phyloP scores from a whole-genome alignment of 2,113 vertebrate genomes.

The Pelvicachromis taeniatus region DNA sequence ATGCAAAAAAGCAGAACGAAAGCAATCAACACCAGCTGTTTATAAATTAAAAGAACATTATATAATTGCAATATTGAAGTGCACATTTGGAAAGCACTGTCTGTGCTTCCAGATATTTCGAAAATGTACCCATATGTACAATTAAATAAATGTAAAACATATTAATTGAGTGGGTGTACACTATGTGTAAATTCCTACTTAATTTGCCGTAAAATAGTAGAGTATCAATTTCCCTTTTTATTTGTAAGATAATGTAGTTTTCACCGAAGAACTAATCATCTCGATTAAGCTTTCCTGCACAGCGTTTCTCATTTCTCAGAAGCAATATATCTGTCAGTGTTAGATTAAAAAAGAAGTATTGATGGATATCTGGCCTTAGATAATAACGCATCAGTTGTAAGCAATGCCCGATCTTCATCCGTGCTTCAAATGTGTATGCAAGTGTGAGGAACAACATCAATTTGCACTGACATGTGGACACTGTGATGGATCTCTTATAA shows the following conservation, averaged over 20 bases:
- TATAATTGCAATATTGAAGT: neutral
- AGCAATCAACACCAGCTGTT: neutral
- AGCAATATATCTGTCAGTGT: slow-evolving; percentile 24
- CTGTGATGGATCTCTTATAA: slow-evolving; percentile 41
- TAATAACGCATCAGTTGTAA: slow-evolving; percentile 9
- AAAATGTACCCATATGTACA: neutral
- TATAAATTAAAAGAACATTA: neutral
- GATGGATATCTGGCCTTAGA: slow-evolving; percentile 42
- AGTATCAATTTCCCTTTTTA: slow-evolving; percentile 35
- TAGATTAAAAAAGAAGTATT: slow-evolving; percentile 20
- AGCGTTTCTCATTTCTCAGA: slow-evolving; percentile 27
- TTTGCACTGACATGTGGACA: neutral
- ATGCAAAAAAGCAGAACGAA: neutral
- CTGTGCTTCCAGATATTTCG: neutral
- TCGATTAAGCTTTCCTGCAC: slow-evolving; percentile 12
- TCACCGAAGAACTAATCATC: slow-evolving; percentile 29
- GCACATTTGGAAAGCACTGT: neutral
- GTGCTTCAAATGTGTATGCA: slow-evolving; percentile 10
- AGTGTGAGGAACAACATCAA: neutral
- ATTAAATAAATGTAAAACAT: neutral
- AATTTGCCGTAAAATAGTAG: neutral
- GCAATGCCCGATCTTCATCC: slow-evolving; percentile 9
- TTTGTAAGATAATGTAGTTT: slow-evolving; percentile 1
- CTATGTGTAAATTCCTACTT: neutral
- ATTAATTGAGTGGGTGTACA: neutral